Evolutionary conservation across 2,797 vertebrate genomes (phyloP).

Genomic region (Kryptolebias ocellatus): DNA sequence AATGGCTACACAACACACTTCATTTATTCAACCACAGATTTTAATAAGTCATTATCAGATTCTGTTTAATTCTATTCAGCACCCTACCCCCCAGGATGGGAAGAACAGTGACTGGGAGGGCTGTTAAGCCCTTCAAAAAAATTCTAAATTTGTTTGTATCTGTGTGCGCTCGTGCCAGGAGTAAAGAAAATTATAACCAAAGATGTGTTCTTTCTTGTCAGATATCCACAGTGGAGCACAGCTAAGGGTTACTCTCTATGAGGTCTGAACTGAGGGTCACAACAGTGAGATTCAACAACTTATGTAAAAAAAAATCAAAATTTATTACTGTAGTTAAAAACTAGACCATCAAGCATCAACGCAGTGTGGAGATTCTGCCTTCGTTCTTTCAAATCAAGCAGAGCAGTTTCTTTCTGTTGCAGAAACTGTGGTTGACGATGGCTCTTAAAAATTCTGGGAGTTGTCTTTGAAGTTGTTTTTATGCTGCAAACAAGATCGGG

Average conservation of each 20-base stretch:
- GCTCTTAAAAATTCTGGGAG: background rate
- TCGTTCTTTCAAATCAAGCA: background rate
- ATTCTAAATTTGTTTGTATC: slow-evolving; percentile 42
- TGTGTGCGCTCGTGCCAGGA: slow-evolving; percentile 28
- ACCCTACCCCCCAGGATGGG: slow-evolving; percentile 52
- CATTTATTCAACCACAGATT: slow-evolving; percentile 80
- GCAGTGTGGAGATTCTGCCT: background rate
- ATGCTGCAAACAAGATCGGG: too few relatives aligned
- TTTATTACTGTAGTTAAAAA: slow-evolving; percentile 3
- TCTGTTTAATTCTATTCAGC: slow-evolving; percentile 77
- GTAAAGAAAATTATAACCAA: slow-evolving; percentile 48
- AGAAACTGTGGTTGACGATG: background rate
- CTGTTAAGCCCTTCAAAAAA: slow-evolving; percentile 40
- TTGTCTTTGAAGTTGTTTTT: too few relatives aligned
- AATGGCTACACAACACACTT: slow-evolving; percentile 84
- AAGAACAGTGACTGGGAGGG: slow-evolving; percentile 49
- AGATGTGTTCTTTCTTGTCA: too few relatives aligned
- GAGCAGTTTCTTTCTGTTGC: background rate
- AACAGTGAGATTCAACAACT: slow-evolving; percentile 18
- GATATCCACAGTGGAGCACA: too few relatives aligned
- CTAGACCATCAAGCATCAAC: background rate
- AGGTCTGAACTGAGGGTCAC: slow-evolving; percentile 25
- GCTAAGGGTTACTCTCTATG: too few relatives aligned
- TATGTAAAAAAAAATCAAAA: slow-evolving; percentile 57
- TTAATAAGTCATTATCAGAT: slow-evolving; percentile 84